phyloP scores from a whole-genome alignment of 2,888 invertebrate genomes.

The Drosophila borborema region DNA sequence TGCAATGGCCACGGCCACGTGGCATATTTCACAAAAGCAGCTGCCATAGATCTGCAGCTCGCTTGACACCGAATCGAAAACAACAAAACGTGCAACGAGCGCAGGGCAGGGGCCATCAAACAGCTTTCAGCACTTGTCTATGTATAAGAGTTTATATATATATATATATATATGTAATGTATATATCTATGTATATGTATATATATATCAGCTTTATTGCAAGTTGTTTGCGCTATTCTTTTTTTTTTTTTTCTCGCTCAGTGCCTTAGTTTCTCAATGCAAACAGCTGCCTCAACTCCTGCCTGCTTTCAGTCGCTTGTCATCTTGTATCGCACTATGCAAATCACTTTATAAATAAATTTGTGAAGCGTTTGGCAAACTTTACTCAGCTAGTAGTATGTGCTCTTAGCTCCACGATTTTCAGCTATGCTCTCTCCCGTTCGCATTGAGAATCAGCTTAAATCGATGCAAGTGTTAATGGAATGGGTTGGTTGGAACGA shows the following conservation, averaged over 20 bases:
- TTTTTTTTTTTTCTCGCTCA: conserved; percentile 8
- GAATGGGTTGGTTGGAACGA: conserved; percentile 15
- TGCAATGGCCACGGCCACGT: conserved; percentile 45
- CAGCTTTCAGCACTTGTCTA: conserved; percentile 16
- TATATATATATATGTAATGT: conserved; percentile 24
- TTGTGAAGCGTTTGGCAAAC: conserved; percentile 59
- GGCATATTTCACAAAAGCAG: conserved; percentile 58
- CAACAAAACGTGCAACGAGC: conserved; percentile 6
- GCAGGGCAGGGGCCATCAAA: conserved; percentile 6
- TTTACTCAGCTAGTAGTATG: conserved; percentile 16
- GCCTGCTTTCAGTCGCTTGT: conserved; percentile 21
- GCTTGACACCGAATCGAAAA: conserved; percentile 51
- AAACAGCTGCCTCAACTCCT: conserved; percentile 43
- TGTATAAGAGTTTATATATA: conserved; percentile 15
- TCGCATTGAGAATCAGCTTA: conserved; percentile 58
- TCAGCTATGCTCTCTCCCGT: background rate
- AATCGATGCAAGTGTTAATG: conserved; percentile 63
- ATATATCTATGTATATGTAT: background rate
- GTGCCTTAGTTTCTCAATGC: conserved; percentile 56
- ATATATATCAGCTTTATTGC: conserved; percentile 38
- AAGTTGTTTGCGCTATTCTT: conserved; percentile 37
- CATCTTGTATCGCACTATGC: conserved; percentile 66
- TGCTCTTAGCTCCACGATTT: conserved; percentile 13
- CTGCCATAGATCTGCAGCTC: conserved; percentile 53
- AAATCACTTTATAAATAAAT: conserved; percentile 78